These are phyloP conservation scores for Phytoseiulus persimilis DNA, from an alignment of 2,888 invertebrate genomes.

Conservation along the genomic window DNA sequence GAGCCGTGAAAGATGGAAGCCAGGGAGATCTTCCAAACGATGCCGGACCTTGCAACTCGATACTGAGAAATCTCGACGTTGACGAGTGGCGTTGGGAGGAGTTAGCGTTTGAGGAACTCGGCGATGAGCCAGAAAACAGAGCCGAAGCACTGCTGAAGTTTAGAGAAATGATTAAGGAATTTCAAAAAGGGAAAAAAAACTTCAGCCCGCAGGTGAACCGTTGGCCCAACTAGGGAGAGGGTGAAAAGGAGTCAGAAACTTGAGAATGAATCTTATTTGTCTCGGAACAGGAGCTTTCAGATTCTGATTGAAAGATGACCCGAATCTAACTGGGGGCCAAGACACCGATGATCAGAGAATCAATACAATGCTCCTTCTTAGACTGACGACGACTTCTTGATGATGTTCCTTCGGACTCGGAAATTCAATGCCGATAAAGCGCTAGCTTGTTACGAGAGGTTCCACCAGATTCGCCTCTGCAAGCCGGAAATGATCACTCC, in stretches of 20 bases:
- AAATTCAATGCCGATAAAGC: slow-evolving; percentile 11
- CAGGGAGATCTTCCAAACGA: background rate
- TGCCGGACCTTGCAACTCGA: background rate
- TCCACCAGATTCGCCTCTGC: slow-evolving; percentile 20
- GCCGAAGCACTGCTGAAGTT: background rate
- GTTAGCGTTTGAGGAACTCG: background rate
- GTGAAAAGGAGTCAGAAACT: background rate
- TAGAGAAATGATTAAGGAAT: background rate
- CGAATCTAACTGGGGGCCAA: background rate
- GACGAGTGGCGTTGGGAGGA: background rate
- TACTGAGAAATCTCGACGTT: background rate
- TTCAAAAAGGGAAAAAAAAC: background rate
- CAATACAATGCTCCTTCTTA: background rate
- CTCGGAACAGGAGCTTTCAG: too few species aligned
- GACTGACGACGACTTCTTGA: slow-evolving; percentile 8
- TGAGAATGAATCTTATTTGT: too few species aligned
- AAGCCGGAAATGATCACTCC: background rate
- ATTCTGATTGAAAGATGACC: too few species aligned
- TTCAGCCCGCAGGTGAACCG: slow-evolving; percentile 24
- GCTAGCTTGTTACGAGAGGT: slow-evolving; percentile 10
- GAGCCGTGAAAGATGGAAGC: background rate
- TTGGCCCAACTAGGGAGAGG: background rate
- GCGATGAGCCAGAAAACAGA: slow-evolving; percentile 13
- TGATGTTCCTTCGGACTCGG: background rate
- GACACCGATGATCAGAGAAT: background rate